These are phyloP conservation scores for Agrochola lychnidis DNA, from an alignment of 2,888 invertebrate species.

Conservation along the genomic window DNA sequence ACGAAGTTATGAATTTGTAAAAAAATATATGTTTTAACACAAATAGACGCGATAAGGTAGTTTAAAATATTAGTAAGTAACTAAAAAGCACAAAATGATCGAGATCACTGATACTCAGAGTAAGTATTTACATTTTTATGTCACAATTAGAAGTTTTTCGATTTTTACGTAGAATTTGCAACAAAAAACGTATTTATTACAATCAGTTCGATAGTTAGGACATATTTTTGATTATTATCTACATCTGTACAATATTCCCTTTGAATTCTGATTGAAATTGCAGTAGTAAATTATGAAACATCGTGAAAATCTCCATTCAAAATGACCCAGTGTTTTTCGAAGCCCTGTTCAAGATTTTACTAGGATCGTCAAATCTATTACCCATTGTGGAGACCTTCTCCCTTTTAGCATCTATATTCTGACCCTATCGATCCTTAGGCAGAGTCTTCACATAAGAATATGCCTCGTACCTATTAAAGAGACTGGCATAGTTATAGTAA, in stretches of 20 bases:
- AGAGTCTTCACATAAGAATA: neutral
- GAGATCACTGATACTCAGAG: constrained; percentile 96
- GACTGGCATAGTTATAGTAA: no score
- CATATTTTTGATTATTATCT: neutral
- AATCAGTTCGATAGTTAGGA: neutral
- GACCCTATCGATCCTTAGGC: neutral
- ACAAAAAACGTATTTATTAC: constrained; percentile 23
- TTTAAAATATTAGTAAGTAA: constrained; percentile 42
- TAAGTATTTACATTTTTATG: constrained; percentile 85
- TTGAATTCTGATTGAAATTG: neutral
- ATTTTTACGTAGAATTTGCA: neutral
- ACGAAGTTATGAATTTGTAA: constrained; percentile 62
- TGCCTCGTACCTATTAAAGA: no score
- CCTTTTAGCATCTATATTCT: no score
- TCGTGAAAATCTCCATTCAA: neutral
- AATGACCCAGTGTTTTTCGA: neutral
- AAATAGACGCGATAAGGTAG: constrained; percentile 46
- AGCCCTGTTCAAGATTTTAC: neutral
- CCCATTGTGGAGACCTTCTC: neutral
- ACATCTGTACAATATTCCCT: neutral
- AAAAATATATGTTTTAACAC: constrained; percentile 61
- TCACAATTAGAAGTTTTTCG: constrained; percentile 9
- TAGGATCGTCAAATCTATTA: neutral
- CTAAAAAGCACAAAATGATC: constrained; percentile 91
- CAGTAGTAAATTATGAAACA: neutral